Evolutionary conservation across 1,140 invertebrate genomes (phyloP), one percentile per base, ranked within the genome.

Genomic region (Periplaneta americana): DNA sequence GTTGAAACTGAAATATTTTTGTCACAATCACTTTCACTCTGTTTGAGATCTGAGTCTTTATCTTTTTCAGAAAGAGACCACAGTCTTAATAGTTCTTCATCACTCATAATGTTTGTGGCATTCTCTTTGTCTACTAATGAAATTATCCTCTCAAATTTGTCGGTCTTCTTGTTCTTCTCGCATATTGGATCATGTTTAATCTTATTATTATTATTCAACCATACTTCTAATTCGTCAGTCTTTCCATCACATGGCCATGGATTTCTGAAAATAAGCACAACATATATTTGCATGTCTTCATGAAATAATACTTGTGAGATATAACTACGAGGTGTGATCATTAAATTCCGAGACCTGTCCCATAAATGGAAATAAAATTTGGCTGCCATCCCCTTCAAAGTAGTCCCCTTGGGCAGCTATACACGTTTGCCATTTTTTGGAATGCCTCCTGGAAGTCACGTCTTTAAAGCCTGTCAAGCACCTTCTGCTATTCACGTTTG

Each of bases 201-300:
- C n/a, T n/a, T n/a, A 34, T 66, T 32, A 34, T 22, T 34, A 34
- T 36, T 22, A 22, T 66, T 74, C 17, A 80, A 34, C 32, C 32
- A 35, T 35, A 11, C 66, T n/a, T 66, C n/a, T 22, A 80, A 28
- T 36, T 80, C 33, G 28, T 34, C 18, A 28, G 66, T 28, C 22
- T 74, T 35, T 74, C 34, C 57, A 80, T 80, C 66, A 75, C 79
- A 80, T n/a, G 39, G 35, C 34, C 48, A 74, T 13, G 48, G 34
- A 80, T 80, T 80, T 74, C 79, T 80, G 66, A 34, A 80, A 80
- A 75, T 34, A n/a, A 80, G 22, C 0, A 75, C 10, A 74, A 75
- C 13, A 37, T 1, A 15, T 32, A 79, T n/a, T n/a, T n/a, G n/a
- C n/a, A n/a, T n/a, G n/a, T n/a, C n/a, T n/a, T n/a, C n/a, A n/a